Evolutionary conservation across 2,113 vertebrate genomes (phyloP), one percentile per base, ranked within the genome.

Genomic region (Brevimyrus niger): DNA sequence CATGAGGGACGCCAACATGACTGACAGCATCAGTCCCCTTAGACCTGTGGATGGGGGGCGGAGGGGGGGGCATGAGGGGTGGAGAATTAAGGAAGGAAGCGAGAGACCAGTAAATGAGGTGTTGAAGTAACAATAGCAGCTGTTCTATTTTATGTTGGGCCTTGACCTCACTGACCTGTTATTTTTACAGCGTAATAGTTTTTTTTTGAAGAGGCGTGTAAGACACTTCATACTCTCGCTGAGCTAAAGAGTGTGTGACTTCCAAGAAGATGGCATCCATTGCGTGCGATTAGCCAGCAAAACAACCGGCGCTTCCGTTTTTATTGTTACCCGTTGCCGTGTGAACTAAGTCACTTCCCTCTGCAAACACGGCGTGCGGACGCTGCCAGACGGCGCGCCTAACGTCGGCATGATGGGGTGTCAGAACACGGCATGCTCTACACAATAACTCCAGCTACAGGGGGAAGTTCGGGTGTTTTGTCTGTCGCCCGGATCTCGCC

Each of bases 1-100:
- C 98, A 99, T 99, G 44, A 99, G 96, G 21, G 98, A 99, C 0
- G 98, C 98, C 96, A 99, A 0, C 98, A 99, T 99, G 91, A 98
- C 98, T 0, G 98, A 97, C 89, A 99, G 87, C 98, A 99, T 99
- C 86, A 99, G 94, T 44, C 98, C 98, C 61, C 98, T 94, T 35
- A 99, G 94, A 90, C 98, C 98, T 99, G 53, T 88, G 65, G 86
- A 44, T 0, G 0, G 0, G 83, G 6, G 0, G 19, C 15, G 13
- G 2, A 19, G 6, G 65, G 86, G 31, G 31, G 0, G 3, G 19
- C n/a, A 44, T 0, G 0, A 0, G 83, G 6, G 0, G 19, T 17
- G 13, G 2, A 19, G 6, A n/a, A 0, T 27, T 80, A 47, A 47
- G 3, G 51, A 23, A 65, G 65, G 65, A 15, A 46, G 11, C 13